A percentile compares a stretch with the other conserved stretches of the same genome.
Conservation (phyloP, 2,888 invertebrate genomes). For the Oeneis ivallda region DNA sequence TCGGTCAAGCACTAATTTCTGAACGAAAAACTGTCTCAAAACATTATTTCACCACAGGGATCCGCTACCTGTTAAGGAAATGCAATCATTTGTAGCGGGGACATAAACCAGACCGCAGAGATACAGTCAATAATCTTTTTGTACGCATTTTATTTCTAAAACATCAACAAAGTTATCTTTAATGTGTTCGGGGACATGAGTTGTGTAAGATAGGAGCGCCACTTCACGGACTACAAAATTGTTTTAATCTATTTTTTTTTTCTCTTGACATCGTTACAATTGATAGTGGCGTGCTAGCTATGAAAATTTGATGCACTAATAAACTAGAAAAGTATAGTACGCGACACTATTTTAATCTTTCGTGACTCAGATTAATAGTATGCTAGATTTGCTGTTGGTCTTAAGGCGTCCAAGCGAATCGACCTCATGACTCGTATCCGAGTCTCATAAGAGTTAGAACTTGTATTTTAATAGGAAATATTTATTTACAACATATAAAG, state of each 20-base stretch:
- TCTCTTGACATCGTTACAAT: not conserved
- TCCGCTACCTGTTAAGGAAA: slow-evolving; percentile 66
- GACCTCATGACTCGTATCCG: too few relatives aligned
- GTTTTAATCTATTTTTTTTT: slow-evolving; percentile 5
- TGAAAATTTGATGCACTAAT: not conserved
- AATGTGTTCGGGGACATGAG: slow-evolving; percentile 59
- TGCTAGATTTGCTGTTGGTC: too few relatives aligned
- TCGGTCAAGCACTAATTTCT: not conserved
- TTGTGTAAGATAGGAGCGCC: slow-evolving; percentile 53
- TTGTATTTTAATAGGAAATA: too few relatives aligned
- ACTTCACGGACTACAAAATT: slow-evolving; percentile 29
- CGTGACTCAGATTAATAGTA: not conserved
- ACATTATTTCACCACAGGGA: slow-evolving; percentile 67
- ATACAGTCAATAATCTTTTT: slow-evolving; percentile 45
- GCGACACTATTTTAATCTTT: not conserved
- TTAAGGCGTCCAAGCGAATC: too few relatives aligned
- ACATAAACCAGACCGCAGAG: not conserved
- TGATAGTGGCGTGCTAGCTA: not conserved
- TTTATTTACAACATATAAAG: too few relatives aligned
- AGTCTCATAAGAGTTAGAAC: too few relatives aligned
- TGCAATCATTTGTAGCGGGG: not conserved
- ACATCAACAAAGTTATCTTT: slow-evolving; percentile 50
- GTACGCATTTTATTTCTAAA: slow-evolving; percentile 65
- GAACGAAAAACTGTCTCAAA: slow-evolving; percentile 66
- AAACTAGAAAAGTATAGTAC: too few relatives aligned